Base-by-base conservation (phyloP, 1,140 invertebrate species). In the Lanistes nyassanus region DNA sequence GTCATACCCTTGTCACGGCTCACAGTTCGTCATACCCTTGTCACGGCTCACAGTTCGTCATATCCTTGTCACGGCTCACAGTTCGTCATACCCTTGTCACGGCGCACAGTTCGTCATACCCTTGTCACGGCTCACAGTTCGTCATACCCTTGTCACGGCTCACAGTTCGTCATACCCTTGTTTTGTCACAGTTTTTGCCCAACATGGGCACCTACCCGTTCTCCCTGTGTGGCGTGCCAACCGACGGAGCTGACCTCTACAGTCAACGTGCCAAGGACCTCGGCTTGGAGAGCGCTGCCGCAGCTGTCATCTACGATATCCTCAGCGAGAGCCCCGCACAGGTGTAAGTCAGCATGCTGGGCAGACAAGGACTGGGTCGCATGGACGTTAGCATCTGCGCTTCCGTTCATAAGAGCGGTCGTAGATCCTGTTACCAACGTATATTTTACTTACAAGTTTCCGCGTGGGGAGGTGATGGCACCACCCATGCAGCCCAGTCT, bases 281-380 rank as follows among this genome's bases (percentile, higher is more conserved):
- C 29, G 31, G 51, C 5, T 5, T 71, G 51, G 23, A 2, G 3
- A 23, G 4, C 4, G 34, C 9, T 19, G 31, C 36, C 68, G 11
- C 36, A 34, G 68, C 51, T 3, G 21, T 71, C 19, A 71, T 71
- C 53, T 71, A 58, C 53, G 68, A 71, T 23, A 37, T 71, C 29
- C 53, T 71, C 29, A 34, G 6, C 19, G 3, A 71, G 26, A 55
- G 36, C 16, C 7, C 68, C 21, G 29, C 68, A 13, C 68, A 71
- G 34, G n/a, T 2, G 68, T 71, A 36, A 66, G 65, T 66, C 39
- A 9, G n/a, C 3, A 5, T 1, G 23, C n/a, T 1, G 23, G 2
- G n/a, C 58, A 2, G 2, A 7, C 31, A 3, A 29, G 11, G n/a
- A 34, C 9, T 5, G 58, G 13, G 58, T n/a, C n/a, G n/a, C n/a